Evolutionary conservation across 2,113 vertebrate genomes (phyloP).

Genomic region (Myiopsitta monachus): DNA sequence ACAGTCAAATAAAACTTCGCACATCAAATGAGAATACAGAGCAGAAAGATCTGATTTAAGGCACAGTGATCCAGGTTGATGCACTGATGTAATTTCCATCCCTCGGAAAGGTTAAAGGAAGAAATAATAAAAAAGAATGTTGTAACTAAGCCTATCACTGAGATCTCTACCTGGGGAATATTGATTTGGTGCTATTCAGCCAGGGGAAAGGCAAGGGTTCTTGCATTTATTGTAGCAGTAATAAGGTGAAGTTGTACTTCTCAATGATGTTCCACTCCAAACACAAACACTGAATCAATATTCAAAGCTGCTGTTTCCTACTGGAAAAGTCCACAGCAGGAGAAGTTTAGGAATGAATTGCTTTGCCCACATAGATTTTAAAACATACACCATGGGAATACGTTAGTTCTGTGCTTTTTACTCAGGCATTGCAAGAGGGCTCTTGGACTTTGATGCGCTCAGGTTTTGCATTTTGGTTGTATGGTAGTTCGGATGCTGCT

Average conservation of each 20-base stretch:
- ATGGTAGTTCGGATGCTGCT: background rate
- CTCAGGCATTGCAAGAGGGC: rapidly evolving
- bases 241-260: background rate
- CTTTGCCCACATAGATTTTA: background rate
- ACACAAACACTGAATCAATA: background rate
- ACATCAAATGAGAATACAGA: background rate
- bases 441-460: background rate
- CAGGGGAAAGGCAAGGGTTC: background rate
- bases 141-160: background rate
- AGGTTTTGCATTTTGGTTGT: background rate
- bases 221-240: background rate
- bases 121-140: background rate
- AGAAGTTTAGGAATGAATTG: background rate
- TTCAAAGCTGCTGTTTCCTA: background rate
- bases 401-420: background rate
- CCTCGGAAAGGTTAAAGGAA: background rate
- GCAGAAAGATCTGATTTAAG: background rate
- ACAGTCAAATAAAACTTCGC: background rate
- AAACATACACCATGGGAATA: rapidly evolving
- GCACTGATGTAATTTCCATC: background rate
- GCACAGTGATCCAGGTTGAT: background rate
- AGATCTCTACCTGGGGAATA: background rate
- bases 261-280: background rate
- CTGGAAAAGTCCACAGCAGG: background rate
- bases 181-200: background rate